Percentiles rank a stretch among this genome's conserved stretches.
These are phyloP conservation scores for Ptiloglossa arizonensis DNA, from an alignment of 1,140 invertebrate species.

Conservation along the genomic window DNA sequence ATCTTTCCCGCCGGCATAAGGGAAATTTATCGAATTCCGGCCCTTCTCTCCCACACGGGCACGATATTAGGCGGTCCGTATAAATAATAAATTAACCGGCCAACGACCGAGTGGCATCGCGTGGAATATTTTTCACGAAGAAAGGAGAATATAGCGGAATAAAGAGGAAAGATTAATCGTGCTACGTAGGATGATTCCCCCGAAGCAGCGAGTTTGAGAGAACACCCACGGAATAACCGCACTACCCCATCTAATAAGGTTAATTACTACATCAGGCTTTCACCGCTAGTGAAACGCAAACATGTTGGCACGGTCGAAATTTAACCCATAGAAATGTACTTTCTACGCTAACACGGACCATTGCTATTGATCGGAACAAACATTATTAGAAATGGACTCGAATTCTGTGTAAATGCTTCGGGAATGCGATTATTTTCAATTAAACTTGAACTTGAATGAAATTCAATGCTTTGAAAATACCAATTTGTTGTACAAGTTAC, in stretches of 20 bases:
- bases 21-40: constrained; percentile 1
- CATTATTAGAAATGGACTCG: too few relatives aligned
- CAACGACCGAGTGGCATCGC: constrained; percentile 2
- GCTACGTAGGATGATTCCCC: neutral
- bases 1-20: neutral
- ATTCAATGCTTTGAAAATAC: too few relatives aligned
- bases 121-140: constrained; percentile 25
- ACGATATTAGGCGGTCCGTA: constrained; percentile 10
- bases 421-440: too few relatives aligned
- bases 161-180: constrained; percentile 39
- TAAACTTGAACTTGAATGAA: too few relatives aligned
- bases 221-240: neutral
- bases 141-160: constrained; percentile 4
- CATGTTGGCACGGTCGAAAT: too few relatives aligned
- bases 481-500: too few relatives aligned
- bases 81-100: constrained; percentile 34
- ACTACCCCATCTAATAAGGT: constrained; percentile 14
- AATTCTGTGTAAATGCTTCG: too few relatives aligned
- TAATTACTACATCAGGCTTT: too few relatives aligned
- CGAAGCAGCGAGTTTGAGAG: neutral
- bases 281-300: too few relatives aligned
- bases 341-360: too few relatives aligned
- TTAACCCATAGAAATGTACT: too few relatives aligned
- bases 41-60: constrained; percentile 1
- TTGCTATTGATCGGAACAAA: too few relatives aligned